Base-by-base conservation (phyloP, 2,113 vertebrate genomes). In the Cololabis saira region DNA sequence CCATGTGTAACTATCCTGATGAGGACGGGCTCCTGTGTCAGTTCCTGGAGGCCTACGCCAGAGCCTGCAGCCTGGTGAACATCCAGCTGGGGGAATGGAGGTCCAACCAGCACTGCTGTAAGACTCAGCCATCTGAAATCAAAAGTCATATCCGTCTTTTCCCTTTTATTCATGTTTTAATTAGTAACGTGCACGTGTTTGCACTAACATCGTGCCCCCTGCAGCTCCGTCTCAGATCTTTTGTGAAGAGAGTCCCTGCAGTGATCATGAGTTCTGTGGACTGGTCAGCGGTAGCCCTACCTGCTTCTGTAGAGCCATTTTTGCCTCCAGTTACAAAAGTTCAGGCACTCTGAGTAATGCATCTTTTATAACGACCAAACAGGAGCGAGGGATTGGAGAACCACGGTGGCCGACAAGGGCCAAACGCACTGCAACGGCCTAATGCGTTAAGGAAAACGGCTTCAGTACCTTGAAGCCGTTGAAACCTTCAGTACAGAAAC, bases 181-280 rank as follows among this genome's bases (percentile, higher is more conserved):
- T 16, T n/a, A 18, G 5, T 27, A 11, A 63, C 9, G 22, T 37
- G n/a, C n/a, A n/a, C n/a, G n/a, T n/a, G n/a, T n/a, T n/a, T n/a
- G n/a, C n/a, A n/a, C n/a, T n/a, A n/a, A n/a, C 2, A 16, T 21
- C 14, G 12, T 44, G 11, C 15, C 24, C 27, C n/a, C 21, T 44
- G 16, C 12, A 57, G 37, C 47, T 2, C 0, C 13, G 9, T 1
- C 54, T 16, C 2, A 33, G 17, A n/a, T 37, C 9, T 45, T 47
- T 27, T 76, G 73, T 41, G 37, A 15, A 40, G 17, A 48, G 19
- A 42, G 11, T 6, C 16, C 5, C 53, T 70, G 74, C 60, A 47
- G 27, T 0, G 12, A 44, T 59, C 49, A 74, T 3, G 71, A 67
- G 50, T 74, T 74, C 50, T 74, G 63, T 12, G 71, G 63, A 0